Conservation (phyloP, 2,797 vertebrate species). For the Thamnophis elegans region DNA sequence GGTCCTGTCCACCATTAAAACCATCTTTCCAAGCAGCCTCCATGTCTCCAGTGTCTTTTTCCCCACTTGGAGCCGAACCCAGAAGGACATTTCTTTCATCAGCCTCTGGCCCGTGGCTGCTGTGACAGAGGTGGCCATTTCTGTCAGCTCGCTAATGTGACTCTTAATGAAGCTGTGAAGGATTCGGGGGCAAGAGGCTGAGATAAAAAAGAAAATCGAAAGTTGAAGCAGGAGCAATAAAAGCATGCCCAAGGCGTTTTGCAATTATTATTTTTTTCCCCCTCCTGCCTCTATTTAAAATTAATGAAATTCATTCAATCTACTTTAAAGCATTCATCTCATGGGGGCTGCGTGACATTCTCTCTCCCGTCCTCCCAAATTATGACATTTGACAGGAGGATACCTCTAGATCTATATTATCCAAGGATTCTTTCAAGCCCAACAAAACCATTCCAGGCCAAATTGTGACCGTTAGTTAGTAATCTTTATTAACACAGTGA, state of each 20-base stretch:
- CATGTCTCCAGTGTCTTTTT: no score
- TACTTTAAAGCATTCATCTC: constrained; percentile 20
- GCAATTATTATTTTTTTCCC: constrained; percentile 13
- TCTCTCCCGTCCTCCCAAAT: neutral
- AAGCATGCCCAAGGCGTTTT: neutral
- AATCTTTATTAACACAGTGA: constrained; percentile 74
- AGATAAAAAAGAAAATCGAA: constrained; percentile 21
- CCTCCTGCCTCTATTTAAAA: constrained; percentile 39
- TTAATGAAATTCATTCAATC: constrained; percentile 34
- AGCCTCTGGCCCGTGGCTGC: neutral
- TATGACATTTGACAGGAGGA: constrained; percentile 7
- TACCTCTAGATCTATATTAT: constrained; percentile 4
- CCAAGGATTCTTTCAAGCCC: constrained; percentile 20
- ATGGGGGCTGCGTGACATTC: constrained; percentile 25
- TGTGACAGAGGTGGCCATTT: neutral
- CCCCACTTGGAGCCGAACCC: no score
- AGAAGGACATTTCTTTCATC: no score
- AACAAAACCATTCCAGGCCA: constrained; percentile 44
- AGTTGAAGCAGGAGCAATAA: constrained; percentile 31
- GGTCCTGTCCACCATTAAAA: no score
- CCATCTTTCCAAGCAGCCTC: no score
- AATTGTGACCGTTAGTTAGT: constrained; percentile 58
- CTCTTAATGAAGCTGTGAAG: constrained; percentile 17
- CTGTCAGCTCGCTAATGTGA: neutral
- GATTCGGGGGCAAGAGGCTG: neutral